Base-by-base conservation (phyloP, 2,888 invertebrate species). In the Eueremaeus valkanovi region DNA sequence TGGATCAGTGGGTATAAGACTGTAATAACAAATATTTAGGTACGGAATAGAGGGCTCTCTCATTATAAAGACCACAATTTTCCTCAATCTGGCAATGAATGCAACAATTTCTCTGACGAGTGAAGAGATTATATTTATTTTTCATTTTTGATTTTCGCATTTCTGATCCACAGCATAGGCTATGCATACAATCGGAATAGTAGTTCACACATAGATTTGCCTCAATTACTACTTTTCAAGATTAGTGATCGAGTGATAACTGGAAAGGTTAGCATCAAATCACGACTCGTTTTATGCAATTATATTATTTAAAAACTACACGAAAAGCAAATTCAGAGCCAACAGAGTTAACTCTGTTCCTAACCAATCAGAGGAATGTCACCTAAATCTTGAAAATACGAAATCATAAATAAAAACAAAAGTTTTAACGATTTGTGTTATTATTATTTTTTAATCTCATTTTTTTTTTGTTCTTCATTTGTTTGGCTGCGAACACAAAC, bases 31-130 rank as follows among this genome's bases (percentile, higher is more conserved):
- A 31, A 27, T 31, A 63, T 31, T 63, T 31, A 18, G 58, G 9
- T 51, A 51, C 8, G 58, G 3, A 58, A 18, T 13, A 58, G 5
- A 58, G 45, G n/a, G n/a, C 18, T 18, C 45, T 49, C 16, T 49
- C 9, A 49, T 11, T 18, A n/a, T 49, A 18, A 18, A 49, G 40
- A 9, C 8, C 45, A 18, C 45, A 18, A 58, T 58, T 58, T 58
- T 58, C 58, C 58, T 58, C 58, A 58, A n/a, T 58, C 27, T 58
- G 58, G 58, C 58, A 58, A 58, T 58, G 58, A 58, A 58, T 58
- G 27, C 27, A 58, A 58, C 27, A 3, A 58, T 58, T 58, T 29
- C 3, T 58, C 24, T 24, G 5, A n/a, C n/a, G n/a, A n/a, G n/a
- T n/a, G n/a, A n/a, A 29, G 27, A 27, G 29, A 27, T 58, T 58